Conservation (phyloP, 2,888 invertebrate genomes). For the Seladonia tumulorum region DNA sequence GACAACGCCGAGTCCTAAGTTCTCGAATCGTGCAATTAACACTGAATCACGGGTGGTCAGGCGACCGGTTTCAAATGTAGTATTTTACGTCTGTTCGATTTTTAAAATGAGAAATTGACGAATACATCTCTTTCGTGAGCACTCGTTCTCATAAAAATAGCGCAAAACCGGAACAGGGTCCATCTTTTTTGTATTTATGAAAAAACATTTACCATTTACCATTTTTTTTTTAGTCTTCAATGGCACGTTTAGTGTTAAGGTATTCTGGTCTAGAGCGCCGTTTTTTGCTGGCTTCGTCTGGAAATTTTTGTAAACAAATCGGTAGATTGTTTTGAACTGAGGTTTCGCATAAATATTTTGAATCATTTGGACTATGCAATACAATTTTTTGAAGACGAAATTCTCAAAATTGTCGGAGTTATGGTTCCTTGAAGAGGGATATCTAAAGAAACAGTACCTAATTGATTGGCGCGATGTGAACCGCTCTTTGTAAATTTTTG, state of each 20-base stretch:
- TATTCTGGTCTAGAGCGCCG: too few relatives aligned
- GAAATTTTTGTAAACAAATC: neutral
- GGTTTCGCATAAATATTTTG: neutral
- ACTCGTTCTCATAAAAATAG: too few relatives aligned
- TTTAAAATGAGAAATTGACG: neutral
- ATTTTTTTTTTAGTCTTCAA: too few relatives aligned
- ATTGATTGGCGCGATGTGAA: too few relatives aligned
- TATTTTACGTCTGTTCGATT: neutral
- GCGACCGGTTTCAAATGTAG: neutral
- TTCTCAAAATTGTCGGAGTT: too few relatives aligned
- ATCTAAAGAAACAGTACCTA: too few relatives aligned
- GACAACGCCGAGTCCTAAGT: neutral
- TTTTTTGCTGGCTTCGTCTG: neutral
- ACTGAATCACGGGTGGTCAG: neutral
- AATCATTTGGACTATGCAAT: neutral
- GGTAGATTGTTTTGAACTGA: neutral
- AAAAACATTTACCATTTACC: too few relatives aligned
- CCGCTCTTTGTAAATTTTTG: too few relatives aligned
- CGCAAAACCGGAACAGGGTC: too few relatives aligned
- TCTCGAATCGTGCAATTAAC: neutral
- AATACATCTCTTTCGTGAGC: neutral
- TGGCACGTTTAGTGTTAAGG: too few relatives aligned
- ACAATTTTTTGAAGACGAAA: neutral
- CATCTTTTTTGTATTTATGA: too few relatives aligned
- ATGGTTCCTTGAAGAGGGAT: too few relatives aligned